These are phyloP conservation scores for Schlechtendalia chinensis DNA, from an alignment of 1,140 invertebrate species.

Conservation along the genomic window DNA sequence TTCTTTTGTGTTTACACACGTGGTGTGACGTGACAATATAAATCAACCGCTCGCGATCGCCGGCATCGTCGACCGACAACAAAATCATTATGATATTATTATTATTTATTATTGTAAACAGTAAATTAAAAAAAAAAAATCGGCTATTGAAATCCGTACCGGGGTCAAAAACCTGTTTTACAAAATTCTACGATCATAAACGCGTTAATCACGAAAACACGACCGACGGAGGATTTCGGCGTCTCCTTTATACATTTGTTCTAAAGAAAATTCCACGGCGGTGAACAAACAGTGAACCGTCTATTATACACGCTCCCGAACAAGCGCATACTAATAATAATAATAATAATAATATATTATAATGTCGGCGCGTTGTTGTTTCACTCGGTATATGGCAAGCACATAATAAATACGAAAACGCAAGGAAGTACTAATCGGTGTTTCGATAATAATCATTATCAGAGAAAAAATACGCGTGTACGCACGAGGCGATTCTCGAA, in stretches of 20 bases:
- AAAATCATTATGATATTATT: slow-evolving; percentile 36
- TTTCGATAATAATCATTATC: background rate
- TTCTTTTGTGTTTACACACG: slow-evolving; percentile 45
- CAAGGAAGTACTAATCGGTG: background rate
- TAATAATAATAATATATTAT: background rate
- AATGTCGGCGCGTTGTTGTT: background rate
- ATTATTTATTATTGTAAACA: slow-evolving; percentile 8
- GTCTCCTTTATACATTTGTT: background rate
- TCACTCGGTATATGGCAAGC: background rate
- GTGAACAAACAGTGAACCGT: background rate
- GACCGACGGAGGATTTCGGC: background rate
- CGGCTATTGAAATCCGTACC: slow-evolving; percentile 9
- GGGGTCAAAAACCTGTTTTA: slow-evolving; percentile 19
- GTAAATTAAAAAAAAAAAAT: slow-evolving; percentile 26
- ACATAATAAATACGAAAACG: background rate
- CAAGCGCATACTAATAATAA: background rate
- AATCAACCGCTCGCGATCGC: slow-evolving; percentile 23
- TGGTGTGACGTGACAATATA: slow-evolving; percentile 40
- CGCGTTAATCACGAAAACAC: slow-evolving; percentile 6
- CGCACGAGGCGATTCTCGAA: background rate
- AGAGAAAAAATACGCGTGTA: background rate
- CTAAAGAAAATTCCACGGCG: background rate
- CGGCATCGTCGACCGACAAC: background rate
- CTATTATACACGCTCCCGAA: background rate
- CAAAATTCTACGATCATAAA: background rate